A percentile compares a stretch with the other conserved stretches of the same genome.
phyloP scores from a whole-genome alignment of 1,140 invertebrate species.

The Cydia splendana region DNA sequence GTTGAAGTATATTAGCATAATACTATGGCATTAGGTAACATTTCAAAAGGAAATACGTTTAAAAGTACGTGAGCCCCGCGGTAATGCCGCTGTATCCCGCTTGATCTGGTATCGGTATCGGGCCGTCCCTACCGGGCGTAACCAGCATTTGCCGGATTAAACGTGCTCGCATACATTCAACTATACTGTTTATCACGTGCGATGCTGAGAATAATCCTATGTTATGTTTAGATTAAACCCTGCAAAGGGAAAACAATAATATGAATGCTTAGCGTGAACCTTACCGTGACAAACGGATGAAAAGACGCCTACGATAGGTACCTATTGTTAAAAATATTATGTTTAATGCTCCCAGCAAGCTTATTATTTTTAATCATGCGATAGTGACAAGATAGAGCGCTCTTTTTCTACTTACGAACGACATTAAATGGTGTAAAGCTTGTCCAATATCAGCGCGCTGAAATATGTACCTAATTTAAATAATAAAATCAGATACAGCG shows the following conservation, averaged over 20 bases:
- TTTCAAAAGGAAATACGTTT: not conserved
- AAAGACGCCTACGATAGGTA: no score
- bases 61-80: not conserved
- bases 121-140: not conserved
- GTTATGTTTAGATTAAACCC: constrained; percentile 9
- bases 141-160: constrained; percentile 16
- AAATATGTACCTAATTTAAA: no score
- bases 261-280: not conserved
- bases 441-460: no score
- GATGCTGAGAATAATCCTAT: constrained; percentile 14
- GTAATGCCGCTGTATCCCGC: not conserved
- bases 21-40: not conserved
- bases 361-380: no score
- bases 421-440: no score
- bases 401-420: no score
- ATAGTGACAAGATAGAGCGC: no score
- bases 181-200: constrained; percentile 13
- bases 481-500: no score
- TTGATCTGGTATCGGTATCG: not conserved
- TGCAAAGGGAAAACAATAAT: not conserved
- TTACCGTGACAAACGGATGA: not conserved
- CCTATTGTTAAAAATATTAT: no score
- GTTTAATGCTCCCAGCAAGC: no score
- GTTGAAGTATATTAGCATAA: no score
- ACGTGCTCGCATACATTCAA: constrained; percentile 11